Base-by-base conservation (phyloP, 2,797 vertebrate genomes). In the Nannoperca obscura region DNA sequence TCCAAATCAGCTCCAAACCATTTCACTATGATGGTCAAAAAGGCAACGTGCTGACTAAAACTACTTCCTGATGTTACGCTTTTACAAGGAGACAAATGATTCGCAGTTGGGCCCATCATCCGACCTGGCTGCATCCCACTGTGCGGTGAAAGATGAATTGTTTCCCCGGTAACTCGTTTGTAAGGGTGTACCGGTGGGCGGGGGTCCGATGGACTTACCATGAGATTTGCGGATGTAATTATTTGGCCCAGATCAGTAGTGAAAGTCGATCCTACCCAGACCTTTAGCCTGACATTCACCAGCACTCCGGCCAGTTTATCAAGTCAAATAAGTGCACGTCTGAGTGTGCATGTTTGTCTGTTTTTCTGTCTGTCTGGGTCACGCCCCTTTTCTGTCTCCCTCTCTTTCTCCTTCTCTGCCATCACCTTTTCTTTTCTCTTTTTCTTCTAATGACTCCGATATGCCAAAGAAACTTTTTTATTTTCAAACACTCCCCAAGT, bases 251-350 rank as follows among this genome's bases (percentile, higher is more conserved):
- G 63, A 72, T 76, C 61, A 47, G 40, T 47, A 12, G 40, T 80
- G 14, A 76, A 83, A 70, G 62, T 70, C 24, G 69, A 87, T 84
- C 71, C 67, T 73, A 32, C 57, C 67, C 57, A 89, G 86, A 85
- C 66, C 62, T 74, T 46, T 32, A 74, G 65, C 34, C 66, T 90
- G 88, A 92, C 79, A 86, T 88, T 88, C 72, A 70, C 78, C 85
- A 92, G 83, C 38, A 12, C 80, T 76, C 65, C 13, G 38, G 68
- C 60, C 81, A 73, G 55, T 86, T 91, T 87, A 88, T 88, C 80
- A 78, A 72, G 76, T 71, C 62, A 67, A 77, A 76, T 71, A 40
- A 83, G 50, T 78, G 64, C 36, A 49, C 3, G 50, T 78, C 38
- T 71, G 44, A 62, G 30, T 7, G 19, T 71, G 72, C 44, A 32